These are phyloP conservation scores for Sapayoa aenigma DNA, from an alignment of 2,113 vertebrate species.

Conservation along the genomic window DNA sequence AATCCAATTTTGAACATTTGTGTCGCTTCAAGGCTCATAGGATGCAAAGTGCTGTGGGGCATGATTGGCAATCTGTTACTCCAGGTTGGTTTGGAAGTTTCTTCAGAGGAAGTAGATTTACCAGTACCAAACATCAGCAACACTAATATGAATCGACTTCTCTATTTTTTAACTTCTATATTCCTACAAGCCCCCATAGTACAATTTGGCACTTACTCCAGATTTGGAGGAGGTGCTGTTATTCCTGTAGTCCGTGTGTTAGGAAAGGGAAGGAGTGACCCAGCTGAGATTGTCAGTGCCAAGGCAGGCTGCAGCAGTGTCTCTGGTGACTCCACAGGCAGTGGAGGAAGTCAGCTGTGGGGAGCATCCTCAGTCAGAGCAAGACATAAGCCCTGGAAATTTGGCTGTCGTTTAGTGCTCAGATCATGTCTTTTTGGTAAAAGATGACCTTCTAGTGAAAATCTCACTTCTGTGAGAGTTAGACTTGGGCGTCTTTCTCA, in stretches of 20 bases:
- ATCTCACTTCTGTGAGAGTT: background rate
- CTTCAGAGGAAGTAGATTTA: background rate
- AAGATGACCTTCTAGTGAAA: background rate
- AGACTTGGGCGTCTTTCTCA: background rate
- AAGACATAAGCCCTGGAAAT: background rate
- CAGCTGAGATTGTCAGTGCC: background rate
- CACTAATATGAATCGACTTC: background rate
- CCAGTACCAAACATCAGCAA: background rate
- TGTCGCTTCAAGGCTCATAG: background rate
- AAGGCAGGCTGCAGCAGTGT: background rate
- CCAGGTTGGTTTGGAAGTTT: background rate
- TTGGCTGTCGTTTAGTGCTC: background rate
- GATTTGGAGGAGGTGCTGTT: background rate
- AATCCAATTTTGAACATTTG: constrained; percentile 7
- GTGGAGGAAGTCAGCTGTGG: background rate
- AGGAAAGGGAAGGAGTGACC: background rate
- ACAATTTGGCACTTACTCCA: background rate
- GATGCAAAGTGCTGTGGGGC: background rate
- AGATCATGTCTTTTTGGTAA: background rate
- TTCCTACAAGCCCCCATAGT: background rate
- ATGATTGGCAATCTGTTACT: background rate
- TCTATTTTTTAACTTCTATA: background rate
- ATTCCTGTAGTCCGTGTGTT: background rate
- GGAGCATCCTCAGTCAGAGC: background rate
- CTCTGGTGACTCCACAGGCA: background rate